Base-by-base conservation (phyloP, 2,797 vertebrate species). In the Scolopax rusticola region DNA sequence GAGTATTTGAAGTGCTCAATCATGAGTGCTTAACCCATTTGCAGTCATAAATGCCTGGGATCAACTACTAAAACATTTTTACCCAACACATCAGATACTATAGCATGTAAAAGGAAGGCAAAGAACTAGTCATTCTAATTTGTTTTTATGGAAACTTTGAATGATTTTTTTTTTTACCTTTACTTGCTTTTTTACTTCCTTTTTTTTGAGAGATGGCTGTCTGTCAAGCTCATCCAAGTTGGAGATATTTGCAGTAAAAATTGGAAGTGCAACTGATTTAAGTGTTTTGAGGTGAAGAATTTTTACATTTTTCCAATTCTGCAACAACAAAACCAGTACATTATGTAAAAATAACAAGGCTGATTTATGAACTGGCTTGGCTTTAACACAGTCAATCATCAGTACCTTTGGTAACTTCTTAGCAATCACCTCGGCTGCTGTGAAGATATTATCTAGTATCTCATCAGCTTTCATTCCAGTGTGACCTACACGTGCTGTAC, bases 241-340 rank as follows among this genome's bases (percentile, higher is more conserved):
- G 83, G 95, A 97, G 75, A 99, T 76, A 87, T 97, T 95, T 2
- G 99, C 99, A 40, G 97, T 99, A 97, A 98, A 99, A 97, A 99
- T 91, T 8, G 99, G 99, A 89, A 99, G 98, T 0, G 99, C 98
- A 75, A 98, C 98, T 0, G 99, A 99, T 2, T 94, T 98, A 43
- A 98, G 96, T 15, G 98, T 99, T 98, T 99, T 99, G 64, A 99
- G 54, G 30, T 99, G 99, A 95, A 99, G 97, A 54, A 99, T 51
- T 97, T 99, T 99, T 13, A 99, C 97, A n/a, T 98, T 97, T 18
- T 97, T 98, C 97, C 98, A 99, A 79, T 98, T 98, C 99, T 99
- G 98, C n/a, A 93, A 96, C 89, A 21, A 69, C 7, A 85, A 89
- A 36, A 45, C 1, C 27, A 92, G 36, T 30, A 2, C 1, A 15